Evolutionary conservation across 2,113 vertebrate species (phyloP), one percentile per base, ranked within the genome.

Genomic region (Vimba vimba): DNA sequence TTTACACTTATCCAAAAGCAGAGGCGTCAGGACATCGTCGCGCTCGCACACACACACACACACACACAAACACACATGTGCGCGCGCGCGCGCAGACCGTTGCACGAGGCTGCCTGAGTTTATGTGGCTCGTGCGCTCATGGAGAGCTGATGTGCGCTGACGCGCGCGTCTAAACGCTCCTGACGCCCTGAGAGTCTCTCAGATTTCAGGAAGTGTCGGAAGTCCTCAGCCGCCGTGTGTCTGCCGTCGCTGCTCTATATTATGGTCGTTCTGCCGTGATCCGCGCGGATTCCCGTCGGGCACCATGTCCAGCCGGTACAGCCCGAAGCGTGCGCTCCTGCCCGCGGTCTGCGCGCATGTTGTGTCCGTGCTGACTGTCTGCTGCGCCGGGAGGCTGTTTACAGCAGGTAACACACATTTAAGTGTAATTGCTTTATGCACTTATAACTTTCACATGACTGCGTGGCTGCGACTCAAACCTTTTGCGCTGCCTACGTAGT

Each of bases 301-400:
- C 94, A 95, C 89, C 94, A 97, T 97, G 97, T 94, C 92, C 92
- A 91, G 91, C 92, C 89, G 91, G 87, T 93, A 91, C 88, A 90
- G 87, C 69, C 86, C 89, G 86, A 94, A 91, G 89, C 93, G 94
- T 87, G 88, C 86, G 11, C 69, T 94, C 88, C 25, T 92, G 90
- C 87, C 91, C 76, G 88, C 90, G 47, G 90, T 95, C 66, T 91
- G 89, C 78, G 90, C 78, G 36, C 78, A 62, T 45, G 23, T 89
- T 88, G 74, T 93, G 8, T 89, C 66, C 17, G 55, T 92, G 78
- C 84, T 91, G 19, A 11, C 90, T 2, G 79, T 82, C 4, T 82
- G 79, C 86, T 86, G 73, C 75, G 30, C 85, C 57, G 79, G 79
- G 85, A 82, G 80, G n/a, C 62, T 85, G 86, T 64, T 64, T 82